phyloP scores from a whole-genome alignment of 2,888 invertebrate species.

The Lissonota sp. region DNA sequence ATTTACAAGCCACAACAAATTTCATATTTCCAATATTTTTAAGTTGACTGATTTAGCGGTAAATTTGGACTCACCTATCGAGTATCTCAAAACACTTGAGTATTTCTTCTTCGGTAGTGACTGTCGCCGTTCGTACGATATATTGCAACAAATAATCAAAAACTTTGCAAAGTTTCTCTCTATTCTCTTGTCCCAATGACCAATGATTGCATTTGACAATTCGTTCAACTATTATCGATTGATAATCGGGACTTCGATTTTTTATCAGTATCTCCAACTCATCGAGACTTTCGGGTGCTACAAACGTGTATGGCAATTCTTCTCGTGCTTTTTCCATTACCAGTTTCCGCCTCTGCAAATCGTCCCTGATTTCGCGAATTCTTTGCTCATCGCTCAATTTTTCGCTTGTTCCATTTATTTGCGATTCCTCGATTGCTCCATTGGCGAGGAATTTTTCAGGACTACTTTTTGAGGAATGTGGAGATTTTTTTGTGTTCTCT shows the following conservation, averaged over 20 bases:
- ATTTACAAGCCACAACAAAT: too few relatives aligned
- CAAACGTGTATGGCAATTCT: slow-evolving; percentile 86
- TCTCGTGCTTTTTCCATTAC: slow-evolving; percentile 85
- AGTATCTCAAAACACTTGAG: slow-evolving; percentile 86
- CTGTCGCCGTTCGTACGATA: slow-evolving; percentile 86
- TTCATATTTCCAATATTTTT: too few relatives aligned
- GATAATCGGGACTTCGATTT: slow-evolving; percentile 87
- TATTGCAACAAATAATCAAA: slow-evolving; percentile 92
- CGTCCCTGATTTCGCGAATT: slow-evolving; percentile 75
- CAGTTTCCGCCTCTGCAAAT: slow-evolving; percentile 82
- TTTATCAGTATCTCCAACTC: slow-evolving; percentile 87
- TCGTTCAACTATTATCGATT: slow-evolving; percentile 90
- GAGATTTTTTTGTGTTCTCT: slow-evolving; percentile 38
- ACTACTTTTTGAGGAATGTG: slow-evolving; percentile 18
- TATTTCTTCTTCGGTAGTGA: slow-evolving; percentile 80
- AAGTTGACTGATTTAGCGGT: too few relatives aligned
- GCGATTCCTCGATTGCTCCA: slow-evolving; percentile 48
- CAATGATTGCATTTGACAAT: slow-evolving; percentile 96
- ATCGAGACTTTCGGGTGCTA: slow-evolving; percentile 88
- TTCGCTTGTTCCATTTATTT: slow-evolving; percentile 52
- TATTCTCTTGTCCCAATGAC: slow-evolving; percentile 91
- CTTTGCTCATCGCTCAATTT: slow-evolving; percentile 62
- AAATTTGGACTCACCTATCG: slow-evolving; percentile 83
- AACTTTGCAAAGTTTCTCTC: slow-evolving; percentile 89
- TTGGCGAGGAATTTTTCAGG: slow-evolving; percentile 37